These are phyloP conservation scores for Nanorana parkeri DNA, from an alignment of 2,113 vertebrate genomes.

Conservation along the genomic window DNA sequence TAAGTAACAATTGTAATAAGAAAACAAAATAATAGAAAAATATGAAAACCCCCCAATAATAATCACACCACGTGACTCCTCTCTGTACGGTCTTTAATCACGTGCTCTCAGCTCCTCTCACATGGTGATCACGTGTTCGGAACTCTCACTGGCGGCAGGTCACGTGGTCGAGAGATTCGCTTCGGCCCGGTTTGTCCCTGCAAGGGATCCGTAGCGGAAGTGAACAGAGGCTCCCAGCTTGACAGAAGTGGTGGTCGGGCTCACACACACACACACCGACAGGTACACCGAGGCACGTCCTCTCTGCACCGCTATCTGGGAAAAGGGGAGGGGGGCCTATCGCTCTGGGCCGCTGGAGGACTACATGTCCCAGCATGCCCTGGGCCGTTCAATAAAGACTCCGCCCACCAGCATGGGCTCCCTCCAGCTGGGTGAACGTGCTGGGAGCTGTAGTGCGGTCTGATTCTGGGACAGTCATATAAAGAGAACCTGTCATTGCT, in stretches of 20 bases:
- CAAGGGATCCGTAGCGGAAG: slow-evolving; percentile 22
- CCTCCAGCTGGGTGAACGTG: not conserved
- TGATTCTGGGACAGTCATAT: no score
- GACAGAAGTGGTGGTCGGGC: not conserved
- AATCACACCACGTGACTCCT: no score
- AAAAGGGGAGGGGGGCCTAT: not conserved
- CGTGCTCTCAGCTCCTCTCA: no score
- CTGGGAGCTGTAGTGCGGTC: not conserved
- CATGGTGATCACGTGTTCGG: not conserved
- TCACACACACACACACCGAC: not conserved
- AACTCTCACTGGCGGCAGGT: not conserved
- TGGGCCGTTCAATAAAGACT: not conserved
- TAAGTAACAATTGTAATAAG: no score
- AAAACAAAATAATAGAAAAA: no score
- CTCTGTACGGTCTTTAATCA: no score
- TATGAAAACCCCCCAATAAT: no score
- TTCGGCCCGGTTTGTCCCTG: not conserved
- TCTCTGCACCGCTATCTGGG: no score
- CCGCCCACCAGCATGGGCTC: no score
- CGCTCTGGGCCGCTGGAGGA: not conserved
- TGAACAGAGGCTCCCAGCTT: not conserved
- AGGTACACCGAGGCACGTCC: not conserved
- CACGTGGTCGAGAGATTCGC: not conserved
- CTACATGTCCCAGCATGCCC: slow-evolving; percentile 4
- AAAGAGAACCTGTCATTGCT: no score